These are phyloP conservation scores for Abrostola triplasia DNA, from an alignment of 2,888 invertebrate genomes.

Conservation along the genomic window DNA sequence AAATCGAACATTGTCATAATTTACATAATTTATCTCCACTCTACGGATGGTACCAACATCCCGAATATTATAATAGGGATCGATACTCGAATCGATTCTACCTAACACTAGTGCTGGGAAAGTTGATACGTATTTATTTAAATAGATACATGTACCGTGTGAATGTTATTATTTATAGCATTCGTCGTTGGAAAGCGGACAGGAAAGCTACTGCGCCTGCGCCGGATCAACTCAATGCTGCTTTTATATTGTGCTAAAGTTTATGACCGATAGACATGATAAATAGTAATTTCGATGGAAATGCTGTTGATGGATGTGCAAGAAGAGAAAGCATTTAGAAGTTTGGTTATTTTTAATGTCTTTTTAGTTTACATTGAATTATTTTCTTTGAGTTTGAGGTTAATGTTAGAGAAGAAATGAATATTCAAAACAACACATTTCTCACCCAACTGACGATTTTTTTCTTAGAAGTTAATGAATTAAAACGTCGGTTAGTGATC, in stretches of 20 bases:
- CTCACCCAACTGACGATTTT: too few species aligned
- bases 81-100: slow-evolving; percentile 27
- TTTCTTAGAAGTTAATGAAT: too few species aligned
- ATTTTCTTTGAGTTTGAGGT: too few species aligned
- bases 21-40: not conserved
- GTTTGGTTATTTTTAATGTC: too few species aligned
- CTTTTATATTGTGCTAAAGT: slow-evolving; percentile 26
- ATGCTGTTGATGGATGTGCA: too few species aligned
- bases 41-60: not conserved
- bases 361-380: too few species aligned
- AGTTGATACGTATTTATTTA: slow-evolving; percentile 75
- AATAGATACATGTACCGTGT: slow-evolving; percentile 70
- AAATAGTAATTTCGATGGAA: not conserved
- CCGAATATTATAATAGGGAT: slow-evolving; percentile 8
- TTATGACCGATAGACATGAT: slow-evolving; percentile 18
- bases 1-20: not conserved
- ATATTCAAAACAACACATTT: too few species aligned
- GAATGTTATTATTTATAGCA: slow-evolving; percentile 79
- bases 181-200: slow-evolving; percentile 69
- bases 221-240: slow-evolving; percentile 26
- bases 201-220: slow-evolving; percentile 56
- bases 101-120: slow-evolving; percentile 58
- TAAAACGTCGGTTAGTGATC: too few species aligned
- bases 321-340: too few species aligned
- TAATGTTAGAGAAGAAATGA: too few species aligned